Percentiles rank a stretch among this genome's conserved stretches.
These are phyloP conservation scores for Wasmannia auropunctata DNA, from an alignment of 1,140 invertebrate genomes.

Conservation along the genomic window DNA sequence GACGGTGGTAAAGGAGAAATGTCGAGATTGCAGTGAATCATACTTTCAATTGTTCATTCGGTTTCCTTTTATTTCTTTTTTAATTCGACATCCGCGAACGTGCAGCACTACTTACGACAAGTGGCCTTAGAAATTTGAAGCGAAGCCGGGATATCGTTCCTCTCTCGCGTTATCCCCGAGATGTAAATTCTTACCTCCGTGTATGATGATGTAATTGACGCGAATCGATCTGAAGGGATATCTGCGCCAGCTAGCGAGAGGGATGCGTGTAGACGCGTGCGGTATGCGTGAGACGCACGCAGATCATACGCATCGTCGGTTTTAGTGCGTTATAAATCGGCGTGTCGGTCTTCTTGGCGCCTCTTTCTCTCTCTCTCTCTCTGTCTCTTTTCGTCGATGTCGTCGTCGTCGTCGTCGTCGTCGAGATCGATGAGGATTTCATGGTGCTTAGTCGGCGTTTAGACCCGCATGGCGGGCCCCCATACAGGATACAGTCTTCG, in stretches of 20 bases:
- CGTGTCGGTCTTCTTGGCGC: constrained; percentile 77
- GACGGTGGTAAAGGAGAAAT: constrained; percentile 44
- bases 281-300: constrained; percentile 71
- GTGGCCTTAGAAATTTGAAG: too few relatives aligned
- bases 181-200: neutral
- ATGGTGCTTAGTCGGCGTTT: constrained; percentile 81
- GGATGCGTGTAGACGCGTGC: constrained; percentile 49
- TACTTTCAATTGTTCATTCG: neutral
- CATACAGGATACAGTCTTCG: constrained; percentile 68
- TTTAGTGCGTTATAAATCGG: constrained; percentile 83
- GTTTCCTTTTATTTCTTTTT: neutral
- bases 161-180: neutral
- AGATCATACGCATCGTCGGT: constrained; percentile 78
- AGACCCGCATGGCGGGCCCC: constrained; percentile 78
- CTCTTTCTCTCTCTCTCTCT: constrained; percentile 62
- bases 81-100: neutral
- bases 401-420: constrained; percentile 72
- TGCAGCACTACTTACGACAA: neutral
- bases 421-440: constrained; percentile 80
- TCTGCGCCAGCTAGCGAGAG: neutral
- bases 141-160: neutral
- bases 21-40: neutral
- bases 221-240: constrained; percentile 34
- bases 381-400: neutral
- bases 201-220: constrained; percentile 4